Evolutionary conservation across 2,888 invertebrate species (phyloP), one percentile per base, ranked within the genome.

Genomic region (Danaus chrysippus): DNA sequence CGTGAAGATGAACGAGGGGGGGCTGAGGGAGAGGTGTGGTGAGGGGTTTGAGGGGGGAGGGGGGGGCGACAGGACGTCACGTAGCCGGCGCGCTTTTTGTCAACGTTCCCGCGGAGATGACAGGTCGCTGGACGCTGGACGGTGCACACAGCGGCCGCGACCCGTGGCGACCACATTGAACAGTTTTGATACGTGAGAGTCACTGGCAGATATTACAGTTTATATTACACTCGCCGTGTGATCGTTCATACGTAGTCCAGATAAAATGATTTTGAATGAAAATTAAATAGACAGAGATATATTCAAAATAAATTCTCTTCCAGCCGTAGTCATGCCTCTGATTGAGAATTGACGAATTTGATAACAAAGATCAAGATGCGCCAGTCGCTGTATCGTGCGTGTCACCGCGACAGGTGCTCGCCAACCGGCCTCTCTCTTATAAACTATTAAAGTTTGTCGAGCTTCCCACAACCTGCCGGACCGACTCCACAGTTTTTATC

Each of bases 71-170:
- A 88, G 89, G 89, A 90, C 89, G 89, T 89, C 90, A 90, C 90
- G 90, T 91, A 87, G 85, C 83, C 87, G 88, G 86, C 87, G 83
- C 82, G 87, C 84, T 91, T 91, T 91, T 91, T 91, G 90, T 91
- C 89, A 89, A 86, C 90, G 90, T 90, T 91, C 89, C 87, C 88
- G 88, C 86, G 80, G 85, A 88, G 89, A 90, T 91, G 90, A 89
- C 89, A 90, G 90, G 90, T 91, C 90, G 90, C 83, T 85, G 89
- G 86, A 86, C 88, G 84, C 82, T 77, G 90, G 90, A 90, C 90
- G 90, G 83, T 85, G 89, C 86, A 86, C 88, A 84, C 82, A 76
- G 81, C 75, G 77, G 71, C 79, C 76, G 81, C 86, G 83, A 86
- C 86, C 83, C 68, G 70, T 67, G 69, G 63, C 58, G 64, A 72